Evolutionary conservation across 2,113 vertebrate genomes (phyloP), one percentile per base, ranked within the genome.

Genomic region (Daubentonia madagascariensis): DNA sequence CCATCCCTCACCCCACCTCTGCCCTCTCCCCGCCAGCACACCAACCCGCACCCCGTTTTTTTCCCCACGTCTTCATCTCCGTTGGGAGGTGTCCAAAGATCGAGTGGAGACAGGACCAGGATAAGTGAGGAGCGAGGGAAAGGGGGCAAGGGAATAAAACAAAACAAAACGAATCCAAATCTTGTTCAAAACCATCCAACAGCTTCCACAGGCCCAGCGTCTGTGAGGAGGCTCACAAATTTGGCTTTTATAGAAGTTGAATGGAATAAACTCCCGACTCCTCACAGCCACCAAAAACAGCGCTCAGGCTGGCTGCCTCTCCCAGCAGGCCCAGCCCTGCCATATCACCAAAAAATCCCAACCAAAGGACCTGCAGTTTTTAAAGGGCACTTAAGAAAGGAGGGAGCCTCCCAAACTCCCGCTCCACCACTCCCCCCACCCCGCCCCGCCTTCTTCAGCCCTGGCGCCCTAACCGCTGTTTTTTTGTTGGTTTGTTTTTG

Each of bases 271-370:
- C 79, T 88, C 72, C 63, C 80, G 72, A 67, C 40, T 72, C 76
- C 63, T 78, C 79, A 30, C 70, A 85, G 98, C 96, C 95, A 97
- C 96, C 91, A 96, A 86, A 98, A 97, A 97, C 92, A 97, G 91
- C 63, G 37, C 25, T 30, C 78, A 92, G 93, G 52, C 94, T 79
- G 68, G 54, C 45, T 72, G 95, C 97, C 95, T 98, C 97, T 81
- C 75, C 75, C 65, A 30, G 72, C 89, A 95, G 94, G 92, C 93
- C 92, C 54, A 54, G 84, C 93, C 95, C 91, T 94, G 94, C 95
- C 96, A 85, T 80, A 91, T 45, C 95, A 96, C 95, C 25, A 83
- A 86, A 94, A 90, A 80, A 20, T 65, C 67, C 22, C 12, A 92
- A 91, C 89, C 76, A 11, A 90, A 80, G 90, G 61, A 63, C 59